Evolutionary conservation across 2,888 invertebrate genomes (phyloP).

Genomic region (Leptopilina syphax): DNA sequence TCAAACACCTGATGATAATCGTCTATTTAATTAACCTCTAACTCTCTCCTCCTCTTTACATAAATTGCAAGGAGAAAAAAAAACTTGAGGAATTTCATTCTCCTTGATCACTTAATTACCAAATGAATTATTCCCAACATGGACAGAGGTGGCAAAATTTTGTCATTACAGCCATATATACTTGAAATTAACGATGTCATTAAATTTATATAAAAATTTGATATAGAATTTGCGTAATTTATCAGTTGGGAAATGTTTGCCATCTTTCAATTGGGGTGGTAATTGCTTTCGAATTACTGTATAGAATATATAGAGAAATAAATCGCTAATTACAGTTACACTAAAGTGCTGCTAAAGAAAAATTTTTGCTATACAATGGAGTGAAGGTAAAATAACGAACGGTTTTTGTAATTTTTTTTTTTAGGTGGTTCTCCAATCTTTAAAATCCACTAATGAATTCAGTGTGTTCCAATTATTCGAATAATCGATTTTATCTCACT

Average conservation of each 20-base stretch:
- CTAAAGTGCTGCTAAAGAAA: too few species aligned
- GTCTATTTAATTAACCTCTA: conserved; percentile 27
- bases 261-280: too few species aligned
- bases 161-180: conserved; percentile 41
- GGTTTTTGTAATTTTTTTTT: too few species aligned
- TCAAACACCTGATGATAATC: not conserved
- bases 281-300: too few species aligned
- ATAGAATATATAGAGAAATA: too few species aligned
- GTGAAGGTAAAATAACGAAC: too few species aligned
- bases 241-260: conserved; percentile 21
- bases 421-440: too few species aligned
- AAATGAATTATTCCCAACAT: conserved; percentile 47
- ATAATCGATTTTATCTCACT: too few species aligned
- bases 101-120: conserved; percentile 48
- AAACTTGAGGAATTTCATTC: conserved; percentile 25
- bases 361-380: too few species aligned
- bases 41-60: not conserved
- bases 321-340: too few species aligned
- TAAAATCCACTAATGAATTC: too few species aligned
- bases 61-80: not conserved
- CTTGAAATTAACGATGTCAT: conserved; percentile 50
- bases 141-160: conserved; percentile 37
- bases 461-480: too few species aligned
- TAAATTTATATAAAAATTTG: conserved; percentile 21
- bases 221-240: conserved; percentile 50